Conservation (phyloP, 1,140 invertebrate species). For the Cheumatopsyche charites region DNA sequence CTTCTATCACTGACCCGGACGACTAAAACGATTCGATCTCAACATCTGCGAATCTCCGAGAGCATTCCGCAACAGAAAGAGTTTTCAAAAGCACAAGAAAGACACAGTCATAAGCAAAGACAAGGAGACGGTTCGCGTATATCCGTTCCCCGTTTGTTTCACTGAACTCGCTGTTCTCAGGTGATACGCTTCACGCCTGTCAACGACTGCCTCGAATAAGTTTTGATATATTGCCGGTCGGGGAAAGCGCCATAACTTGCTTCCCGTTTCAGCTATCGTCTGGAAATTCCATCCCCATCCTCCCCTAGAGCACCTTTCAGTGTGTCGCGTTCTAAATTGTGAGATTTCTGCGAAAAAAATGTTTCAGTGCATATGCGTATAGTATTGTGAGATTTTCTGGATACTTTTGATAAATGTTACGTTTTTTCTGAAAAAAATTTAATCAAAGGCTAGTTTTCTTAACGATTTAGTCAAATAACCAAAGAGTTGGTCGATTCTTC, state of each 20-base stretch:
- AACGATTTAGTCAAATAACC: too few relatives aligned
- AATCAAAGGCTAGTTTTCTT: too few relatives aligned
- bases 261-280: not conserved
- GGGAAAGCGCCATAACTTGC: conserved; percentile 11
- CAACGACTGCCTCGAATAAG: conserved; percentile 22
- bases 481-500: too few relatives aligned
- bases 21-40: too few relatives aligned
- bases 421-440: too few relatives aligned
- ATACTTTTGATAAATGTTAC: too few relatives aligned
- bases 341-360: too few relatives aligned
- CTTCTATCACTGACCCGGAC: too few relatives aligned
- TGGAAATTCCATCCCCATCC: not conserved
- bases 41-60: too few relatives aligned
- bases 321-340: too few relatives aligned
- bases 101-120: not conserved
- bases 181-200: conserved; percentile 27
- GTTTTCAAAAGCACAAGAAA: not conserved
- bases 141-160: conserved; percentile 22
- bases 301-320: not conserved
- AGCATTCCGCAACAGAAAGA: not conserved
- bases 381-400: too few relatives aligned
- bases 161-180: conserved; percentile 7
- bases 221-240: conserved; percentile 19
- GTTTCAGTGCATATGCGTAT: too few relatives aligned
- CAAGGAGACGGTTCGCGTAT: not conserved